Evolutionary conservation across 2,113 vertebrate genomes (phyloP).

Genomic region (Butorides virescens): DNA sequence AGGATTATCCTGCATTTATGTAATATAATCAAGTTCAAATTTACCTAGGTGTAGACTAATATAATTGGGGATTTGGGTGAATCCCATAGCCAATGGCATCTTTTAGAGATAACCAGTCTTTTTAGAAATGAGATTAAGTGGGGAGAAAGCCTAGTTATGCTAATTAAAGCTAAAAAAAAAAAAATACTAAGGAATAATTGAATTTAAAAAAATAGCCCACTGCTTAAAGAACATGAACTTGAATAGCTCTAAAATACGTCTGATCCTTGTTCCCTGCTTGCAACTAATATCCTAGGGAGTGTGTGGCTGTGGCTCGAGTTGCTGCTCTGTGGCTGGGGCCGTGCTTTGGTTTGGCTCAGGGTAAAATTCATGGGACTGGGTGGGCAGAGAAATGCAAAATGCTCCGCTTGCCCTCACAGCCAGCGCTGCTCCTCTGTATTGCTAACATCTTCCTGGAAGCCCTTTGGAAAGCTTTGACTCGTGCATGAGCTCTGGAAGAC

Average conservation of each 20-base stretch:
- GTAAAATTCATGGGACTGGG: neutral
- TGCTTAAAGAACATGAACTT: neutral
- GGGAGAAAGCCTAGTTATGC: neutral
- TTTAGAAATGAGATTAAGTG: conserved; percentile 34
- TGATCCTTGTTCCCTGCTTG: neutral
- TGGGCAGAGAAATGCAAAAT: too few relatives aligned
- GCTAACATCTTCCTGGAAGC: neutral
- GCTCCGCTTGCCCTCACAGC: neutral
- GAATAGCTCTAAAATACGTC: neutral
- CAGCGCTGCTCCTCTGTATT: rapidly evolving
- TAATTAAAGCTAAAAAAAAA: conserved; percentile 48
- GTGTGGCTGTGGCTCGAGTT: too few relatives aligned
- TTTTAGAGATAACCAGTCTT: conserved; percentile 41
- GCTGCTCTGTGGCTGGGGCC: neutral
- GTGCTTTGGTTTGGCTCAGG: too few relatives aligned
- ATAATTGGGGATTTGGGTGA: conserved; percentile 47
- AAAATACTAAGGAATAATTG: neutral
- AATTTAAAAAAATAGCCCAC: neutral
- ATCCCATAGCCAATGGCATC: neutral
- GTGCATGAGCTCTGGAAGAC: neutral
- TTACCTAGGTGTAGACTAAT: conserved; percentile 40
- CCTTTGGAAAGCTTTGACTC: neutral
- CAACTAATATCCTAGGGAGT: rapidly evolving
- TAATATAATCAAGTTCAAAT: conserved; percentile 38
- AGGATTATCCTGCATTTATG: conserved; percentile 30